Evolutionary conservation across 2,113 vertebrate genomes (phyloP).

Genomic region (Actenoides lindsayi): DNA sequence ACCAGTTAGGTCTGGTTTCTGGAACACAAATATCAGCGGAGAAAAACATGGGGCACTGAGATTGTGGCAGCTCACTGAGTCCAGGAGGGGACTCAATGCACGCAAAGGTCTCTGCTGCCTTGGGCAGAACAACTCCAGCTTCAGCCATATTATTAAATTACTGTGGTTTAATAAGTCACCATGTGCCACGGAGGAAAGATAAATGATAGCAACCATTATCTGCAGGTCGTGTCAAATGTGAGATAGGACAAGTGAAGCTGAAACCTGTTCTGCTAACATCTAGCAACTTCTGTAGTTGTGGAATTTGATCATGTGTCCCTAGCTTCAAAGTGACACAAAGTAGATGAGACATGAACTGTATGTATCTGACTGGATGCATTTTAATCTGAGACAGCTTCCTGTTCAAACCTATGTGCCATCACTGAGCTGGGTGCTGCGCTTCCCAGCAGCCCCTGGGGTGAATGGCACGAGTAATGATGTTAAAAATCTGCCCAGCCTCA

Average conservation of each 20-base stretch:
- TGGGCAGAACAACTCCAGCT: neutral
- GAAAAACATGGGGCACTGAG: neutral
- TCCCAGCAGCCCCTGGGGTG: neutral
- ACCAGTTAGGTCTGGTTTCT: neutral
- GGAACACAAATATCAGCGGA: neutral
- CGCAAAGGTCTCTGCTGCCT: neutral
- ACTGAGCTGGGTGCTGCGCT: neutral
- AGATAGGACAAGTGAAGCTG: neutral
- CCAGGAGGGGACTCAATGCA: neutral
- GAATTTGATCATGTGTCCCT: neutral
- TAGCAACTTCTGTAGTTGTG: neutral
- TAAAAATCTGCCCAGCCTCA: neutral
- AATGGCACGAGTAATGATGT: rapidly evolving
- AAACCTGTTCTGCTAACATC: neutral
- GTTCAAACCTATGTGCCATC: neutral
- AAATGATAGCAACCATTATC: neutral
- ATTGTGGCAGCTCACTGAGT: neutral
- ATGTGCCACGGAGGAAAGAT: neutral
- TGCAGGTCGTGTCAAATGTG: neutral
- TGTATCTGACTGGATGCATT: neutral
- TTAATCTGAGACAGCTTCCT: neutral
- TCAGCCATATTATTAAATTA: neutral
- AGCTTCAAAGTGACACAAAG: neutral
- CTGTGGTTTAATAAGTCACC: neutral
- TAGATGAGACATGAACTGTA: neutral